A percentile compares a stretch with the other conserved stretches of the same genome.
phyloP scores from a whole-genome alignment of 2,797 vertebrate genomes.

The Peromyscus attwateri region DNA sequence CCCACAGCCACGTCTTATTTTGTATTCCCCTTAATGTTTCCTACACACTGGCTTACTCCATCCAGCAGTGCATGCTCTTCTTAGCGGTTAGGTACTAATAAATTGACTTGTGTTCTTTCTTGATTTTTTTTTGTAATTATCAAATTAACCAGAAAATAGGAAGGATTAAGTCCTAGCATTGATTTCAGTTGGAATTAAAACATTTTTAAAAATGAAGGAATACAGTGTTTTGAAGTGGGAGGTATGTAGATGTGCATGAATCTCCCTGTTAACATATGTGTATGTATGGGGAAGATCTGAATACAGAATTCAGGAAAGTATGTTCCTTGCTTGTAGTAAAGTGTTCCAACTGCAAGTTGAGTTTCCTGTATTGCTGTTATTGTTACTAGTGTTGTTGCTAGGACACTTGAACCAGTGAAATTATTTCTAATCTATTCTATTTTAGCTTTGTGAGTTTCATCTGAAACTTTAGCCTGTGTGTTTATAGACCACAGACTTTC shows the following conservation, averaged over 20 bases:
- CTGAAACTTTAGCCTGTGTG: neutral
- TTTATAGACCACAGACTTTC: neutral
- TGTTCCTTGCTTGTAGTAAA: neutral
- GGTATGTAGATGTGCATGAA: neutral
- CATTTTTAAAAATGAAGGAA: neutral
- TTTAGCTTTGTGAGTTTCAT: neutral
- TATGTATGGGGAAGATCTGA: neutral
- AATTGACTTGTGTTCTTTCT: slow-evolving; percentile 1
- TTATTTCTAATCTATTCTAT: neutral
- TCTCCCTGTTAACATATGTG: neutral
- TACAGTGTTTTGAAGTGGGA: neutral
- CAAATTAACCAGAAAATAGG: slow-evolving; percentile 33
- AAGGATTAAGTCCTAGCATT: slow-evolving; percentile 12
- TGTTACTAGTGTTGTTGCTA: neutral
- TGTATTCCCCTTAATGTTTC: slow-evolving; percentile 64
- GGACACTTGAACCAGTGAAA: neutral
- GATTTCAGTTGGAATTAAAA: slow-evolving; percentile 35
- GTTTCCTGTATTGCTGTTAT: neutral
- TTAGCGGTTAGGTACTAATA: neutral
- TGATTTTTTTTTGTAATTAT: slow-evolving; percentile 49
- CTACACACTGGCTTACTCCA: neutral
- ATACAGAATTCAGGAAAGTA: neutral
- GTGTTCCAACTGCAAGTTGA: neutral
- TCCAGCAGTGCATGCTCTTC: neutral
- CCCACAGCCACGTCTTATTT: slow-evolving; percentile 63